Percentiles rank a stretch among this genome's conserved stretches.
phyloP scores from a whole-genome alignment of 2,797 vertebrate genomes.

The Pseudotriccus pelzelni region DNA sequence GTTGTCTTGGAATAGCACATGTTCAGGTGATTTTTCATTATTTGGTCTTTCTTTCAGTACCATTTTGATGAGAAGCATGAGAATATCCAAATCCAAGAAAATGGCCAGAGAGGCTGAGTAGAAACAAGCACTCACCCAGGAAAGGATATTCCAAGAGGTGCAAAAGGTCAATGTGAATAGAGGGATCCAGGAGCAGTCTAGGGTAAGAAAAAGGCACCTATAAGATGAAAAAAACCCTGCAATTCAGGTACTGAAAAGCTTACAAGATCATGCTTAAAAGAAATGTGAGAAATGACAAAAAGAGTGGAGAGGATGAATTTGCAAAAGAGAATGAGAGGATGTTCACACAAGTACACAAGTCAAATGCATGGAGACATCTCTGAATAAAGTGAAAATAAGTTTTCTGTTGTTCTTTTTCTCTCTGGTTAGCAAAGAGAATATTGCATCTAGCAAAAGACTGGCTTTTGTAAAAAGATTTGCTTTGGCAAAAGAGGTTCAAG shows the following conservation, averaged over 20 bases:
- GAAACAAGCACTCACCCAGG: slow-evolving; percentile 9
- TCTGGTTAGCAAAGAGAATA: neutral
- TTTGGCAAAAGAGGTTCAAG: neutral
- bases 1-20: neutral
- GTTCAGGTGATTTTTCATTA: neutral
- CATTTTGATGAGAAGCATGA: neutral
- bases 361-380: neutral
- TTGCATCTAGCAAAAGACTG: slow-evolving; percentile 17
- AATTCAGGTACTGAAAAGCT: neutral
- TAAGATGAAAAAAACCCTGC: neutral
- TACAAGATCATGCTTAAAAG: slow-evolving; percentile 18
- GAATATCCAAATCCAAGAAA: neutral
- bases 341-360: neutral
- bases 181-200: neutral
- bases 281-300: neutral
- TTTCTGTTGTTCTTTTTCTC: neutral
- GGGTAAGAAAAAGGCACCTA: neutral
- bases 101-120: neutral
- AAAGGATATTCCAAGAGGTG: neutral
- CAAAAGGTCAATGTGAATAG: neutral
- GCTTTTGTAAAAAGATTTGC: neutral
- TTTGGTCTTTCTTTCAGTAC: neutral
- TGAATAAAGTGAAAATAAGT: neutral
- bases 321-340: neutral
- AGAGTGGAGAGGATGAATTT: neutral